Conservation (phyloP, 2,888 invertebrate genomes). For the Cepaea hortensis region DNA sequence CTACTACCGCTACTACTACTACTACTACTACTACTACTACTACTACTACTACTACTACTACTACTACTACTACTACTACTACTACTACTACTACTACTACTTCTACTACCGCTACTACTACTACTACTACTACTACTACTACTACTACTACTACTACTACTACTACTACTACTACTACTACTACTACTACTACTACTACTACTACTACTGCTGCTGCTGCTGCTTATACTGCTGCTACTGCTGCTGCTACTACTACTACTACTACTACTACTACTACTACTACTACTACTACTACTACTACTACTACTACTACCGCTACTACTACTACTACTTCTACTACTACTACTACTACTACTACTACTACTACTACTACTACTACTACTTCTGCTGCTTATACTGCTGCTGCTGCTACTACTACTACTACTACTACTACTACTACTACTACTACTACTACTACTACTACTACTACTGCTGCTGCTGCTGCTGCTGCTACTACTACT, state of each 20-base stretch:
- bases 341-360: not conserved
- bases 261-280: too few relatives aligned
- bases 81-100: constrained; percentile 36
- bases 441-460: constrained; percentile 9
- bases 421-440: not conserved
- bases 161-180: constrained; percentile 12
- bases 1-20: constrained; percentile 20
- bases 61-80: constrained; percentile 40
- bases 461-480: constrained; percentile 12
- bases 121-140: constrained; percentile 39
- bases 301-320: too few relatives aligned
- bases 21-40: constrained; percentile 38
- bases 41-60: constrained; percentile 36
- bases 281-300: too few relatives aligned
- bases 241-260: too few relatives aligned
- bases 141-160: constrained; percentile 40
- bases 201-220: not conserved
- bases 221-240: not conserved
- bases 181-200: not conserved
- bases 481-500: constrained; percentile 9
- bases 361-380: not conserved
- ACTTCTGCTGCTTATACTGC: not conserved
- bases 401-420: constrained; percentile 14
- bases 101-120: constrained; percentile 35
- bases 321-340: too few relatives aligned